Evolutionary conservation across 1,140 invertebrate genomes (phyloP), one percentile per base, ranked within the genome.

Genomic region (Bicyclus anynana): DNA sequence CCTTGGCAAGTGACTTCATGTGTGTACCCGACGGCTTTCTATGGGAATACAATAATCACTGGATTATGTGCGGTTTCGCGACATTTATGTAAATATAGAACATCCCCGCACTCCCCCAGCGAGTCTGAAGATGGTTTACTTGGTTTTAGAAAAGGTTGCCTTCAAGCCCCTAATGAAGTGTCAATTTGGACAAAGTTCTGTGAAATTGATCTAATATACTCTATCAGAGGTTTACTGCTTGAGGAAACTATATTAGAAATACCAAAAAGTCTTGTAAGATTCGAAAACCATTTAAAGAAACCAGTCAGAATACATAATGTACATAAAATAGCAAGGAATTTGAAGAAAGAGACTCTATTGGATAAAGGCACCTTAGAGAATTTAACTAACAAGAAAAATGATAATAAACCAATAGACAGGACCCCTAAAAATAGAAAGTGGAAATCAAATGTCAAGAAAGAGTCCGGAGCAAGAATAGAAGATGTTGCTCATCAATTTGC

Each of bases 151-250:
- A 91, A 91, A 44, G 91, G 93, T 40, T 97, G 95, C 76, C 87
- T 97, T 1, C 89, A 94, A 59, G 94, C 95, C 7, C 95, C 95
- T 65, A 94, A 94, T 12, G 95, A 97, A 89, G 91, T 93, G 1
- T 97, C 96, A 5, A 90, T 95, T 20, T 98, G 96, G 96, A 98
- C 97, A 0, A 95, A 94, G 70, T 97, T 97, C 77, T 98, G 97
- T 90, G 97, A 98, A 90, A 90, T 97, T 14, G 95, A 97, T 77
- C 86, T 96, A 12, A 89, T 93, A 26, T 77, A 84, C 16, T 91
- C 91, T 7, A 74, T 94, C 0, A 90, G 90, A 61, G 59, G 78
- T 21, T 33, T 80, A 42, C 12, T 84, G 4, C 61, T 20, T 6
- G 13, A 17, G 42, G 47, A 65, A 21, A 12, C 61, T 27, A 21